Base-by-base conservation (phyloP, 2,888 invertebrate genomes). In the Lathronympha strigana region DNA sequence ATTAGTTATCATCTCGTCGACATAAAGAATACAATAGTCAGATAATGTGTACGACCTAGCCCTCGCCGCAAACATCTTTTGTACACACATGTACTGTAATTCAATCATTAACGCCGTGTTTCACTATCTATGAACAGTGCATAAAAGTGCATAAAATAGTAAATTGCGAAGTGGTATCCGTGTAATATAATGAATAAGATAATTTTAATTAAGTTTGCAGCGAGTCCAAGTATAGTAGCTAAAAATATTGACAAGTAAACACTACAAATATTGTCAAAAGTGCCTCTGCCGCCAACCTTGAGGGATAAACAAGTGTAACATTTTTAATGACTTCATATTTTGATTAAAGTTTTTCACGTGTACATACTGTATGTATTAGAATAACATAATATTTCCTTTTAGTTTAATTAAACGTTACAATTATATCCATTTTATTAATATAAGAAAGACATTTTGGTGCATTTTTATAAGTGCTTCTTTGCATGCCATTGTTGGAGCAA, bases 251-350 rank as follows among this genome's bases (percentile, higher is more conserved):
- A 36, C 13, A 47, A 33, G 28, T 53, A 13, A 54, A 64, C 36
- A 53, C 64, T 64, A 64, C 58, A 51, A 36, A 45, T 19, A 47
- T 47, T 23, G 47, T 23, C 19, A 23, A 43, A 57, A 33, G 45
- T 49, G 45, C 45, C 23, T 64, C 11, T 64, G 58, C 53, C n/a
- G 45, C 36, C 36, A 64, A 36, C 58, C 51, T 13, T 57, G 15
- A 17, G 5, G 21, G 11, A 38, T n/a, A 6, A n/a, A 47, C 13
- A 47, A 1, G n/a, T n/a, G n/a, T 9, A 43, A 13, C 8, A 0
- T 21, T 19, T 11, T 19, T 3, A 40, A 40, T 40, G 8, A n/a
- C 6, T 2, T 17, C 13, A 21, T 43, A 19, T 19, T 2, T 13
- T 11, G 9, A n/a, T 36, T n/a, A 13, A 36, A n/a, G 36, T 13